Conservation (phyloP, 2,797 vertebrate species). For the Danio jaintianensis region DNA sequence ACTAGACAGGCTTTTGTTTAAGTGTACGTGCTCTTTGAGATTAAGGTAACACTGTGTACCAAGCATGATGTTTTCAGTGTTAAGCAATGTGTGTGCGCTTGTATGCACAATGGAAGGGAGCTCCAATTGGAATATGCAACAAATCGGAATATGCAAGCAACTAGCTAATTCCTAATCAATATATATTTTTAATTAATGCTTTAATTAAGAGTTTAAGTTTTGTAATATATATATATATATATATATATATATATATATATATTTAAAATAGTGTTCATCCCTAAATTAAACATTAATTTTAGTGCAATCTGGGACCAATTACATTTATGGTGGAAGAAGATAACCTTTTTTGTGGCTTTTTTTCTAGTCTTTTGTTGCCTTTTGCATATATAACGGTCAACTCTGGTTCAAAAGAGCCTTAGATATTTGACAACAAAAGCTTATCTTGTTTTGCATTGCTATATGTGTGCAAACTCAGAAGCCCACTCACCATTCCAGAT, state of each 20-base stretch:
- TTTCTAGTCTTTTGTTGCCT: too few relatives aligned
- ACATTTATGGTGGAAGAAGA: too few relatives aligned
- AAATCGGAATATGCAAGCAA: not conserved
- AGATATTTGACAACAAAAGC: not conserved
- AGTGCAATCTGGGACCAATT: too few relatives aligned
- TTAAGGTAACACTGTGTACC: not conserved
- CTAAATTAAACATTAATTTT: not conserved
- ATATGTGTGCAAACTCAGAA: slow-evolving; percentile 12
- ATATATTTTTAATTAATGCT: too few relatives aligned
- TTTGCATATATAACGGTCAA: too few relatives aligned
- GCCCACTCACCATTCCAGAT: slow-evolving; percentile 90
- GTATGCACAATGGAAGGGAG: not conserved
- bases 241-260: too few relatives aligned
- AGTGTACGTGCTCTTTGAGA: not conserved
- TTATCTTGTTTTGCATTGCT: slow-evolving; percentile 16
- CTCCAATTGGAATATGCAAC: not conserved
- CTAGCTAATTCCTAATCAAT: not conserved
- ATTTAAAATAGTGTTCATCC: not conserved
- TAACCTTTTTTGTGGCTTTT: too few relatives aligned
- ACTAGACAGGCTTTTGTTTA: too few relatives aligned
- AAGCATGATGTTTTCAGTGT: not conserved
- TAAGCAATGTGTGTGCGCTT: not conserved
- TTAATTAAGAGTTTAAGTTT: not conserved
- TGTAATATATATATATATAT: too few relatives aligned
- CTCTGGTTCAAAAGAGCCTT: not conserved